phyloP scores from a whole-genome alignment of 1,140 invertebrate genomes.

The Pachyrhynchus sulphureomaculatus region DNA sequence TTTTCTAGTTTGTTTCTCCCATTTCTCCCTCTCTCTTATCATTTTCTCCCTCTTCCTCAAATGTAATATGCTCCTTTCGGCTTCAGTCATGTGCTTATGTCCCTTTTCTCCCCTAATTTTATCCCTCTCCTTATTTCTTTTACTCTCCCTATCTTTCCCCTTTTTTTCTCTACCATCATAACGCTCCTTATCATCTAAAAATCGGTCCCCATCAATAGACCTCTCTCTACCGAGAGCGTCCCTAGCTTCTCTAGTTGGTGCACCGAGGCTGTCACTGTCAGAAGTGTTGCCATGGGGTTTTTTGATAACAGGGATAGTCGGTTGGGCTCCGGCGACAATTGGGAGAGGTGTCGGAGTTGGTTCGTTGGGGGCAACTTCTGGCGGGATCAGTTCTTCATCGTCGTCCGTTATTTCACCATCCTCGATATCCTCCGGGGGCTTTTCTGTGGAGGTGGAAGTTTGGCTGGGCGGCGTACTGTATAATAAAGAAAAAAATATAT shows the following conservation, averaged over 20 bases:
- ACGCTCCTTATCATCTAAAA: slow-evolving; percentile 29
- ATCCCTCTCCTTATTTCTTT: slow-evolving; percentile 41
- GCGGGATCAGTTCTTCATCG: slow-evolving; percentile 54
- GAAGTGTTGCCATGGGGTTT: slow-evolving; percentile 10
- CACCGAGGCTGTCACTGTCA: slow-evolving; percentile 10
- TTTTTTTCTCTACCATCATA: slow-evolving; percentile 32
- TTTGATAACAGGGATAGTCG: slow-evolving; percentile 8
- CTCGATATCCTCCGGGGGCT: slow-evolving; percentile 52
- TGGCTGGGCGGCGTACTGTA: not conserved
- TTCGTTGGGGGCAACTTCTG: slow-evolving; percentile 21
- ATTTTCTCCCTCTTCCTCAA: slow-evolving; percentile 47
- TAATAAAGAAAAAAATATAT: not conserved
- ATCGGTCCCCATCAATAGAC: slow-evolving; percentile 33
- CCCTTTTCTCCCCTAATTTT: slow-evolving; percentile 27
- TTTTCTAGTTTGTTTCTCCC: slow-evolving; percentile 37
- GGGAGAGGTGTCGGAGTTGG: slow-evolving; percentile 38
- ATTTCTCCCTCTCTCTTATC: slow-evolving; percentile 46
- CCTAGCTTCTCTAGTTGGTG: not conserved
- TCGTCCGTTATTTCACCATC: slow-evolving; percentile 64
- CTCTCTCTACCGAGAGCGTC: not conserved
- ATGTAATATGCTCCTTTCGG: slow-evolving; percentile 49
- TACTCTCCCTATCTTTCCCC: slow-evolving; percentile 43
- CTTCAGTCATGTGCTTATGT: slow-evolving; percentile 48
- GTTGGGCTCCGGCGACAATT: slow-evolving; percentile 35
- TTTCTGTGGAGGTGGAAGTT: slow-evolving; percentile 21